phyloP scores from a whole-genome alignment of 2,113 vertebrate species.

The Alligator mississippiensis region DNA sequence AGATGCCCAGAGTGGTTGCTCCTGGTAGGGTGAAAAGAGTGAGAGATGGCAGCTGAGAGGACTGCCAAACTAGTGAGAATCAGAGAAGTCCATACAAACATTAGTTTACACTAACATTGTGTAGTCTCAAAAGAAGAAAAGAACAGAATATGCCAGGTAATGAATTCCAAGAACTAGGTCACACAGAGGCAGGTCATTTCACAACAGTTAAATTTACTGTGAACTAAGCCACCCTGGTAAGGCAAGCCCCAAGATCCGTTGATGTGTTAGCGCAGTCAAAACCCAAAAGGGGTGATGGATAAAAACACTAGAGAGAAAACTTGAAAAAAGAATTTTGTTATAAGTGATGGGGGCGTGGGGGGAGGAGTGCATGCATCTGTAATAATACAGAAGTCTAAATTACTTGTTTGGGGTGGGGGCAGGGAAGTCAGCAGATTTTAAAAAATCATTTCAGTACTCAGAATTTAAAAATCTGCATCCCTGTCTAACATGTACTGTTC shows the following conservation, averaged over 20 bases:
- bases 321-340: background rate
- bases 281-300: background rate
- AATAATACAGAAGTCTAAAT: too few relatives aligned
- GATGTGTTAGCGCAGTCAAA: background rate
- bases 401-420: too few relatives aligned
- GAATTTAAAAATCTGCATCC: background rate
- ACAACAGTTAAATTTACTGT: too few relatives aligned
- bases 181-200: background rate
- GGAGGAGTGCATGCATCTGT: too few relatives aligned
- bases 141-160: background rate
- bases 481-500: background rate
- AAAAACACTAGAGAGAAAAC: background rate
- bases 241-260: too few relatives aligned
- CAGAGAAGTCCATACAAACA: fast-evolving
- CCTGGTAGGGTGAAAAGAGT: background rate
- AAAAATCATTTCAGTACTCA: background rate
- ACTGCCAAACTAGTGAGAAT: background rate
- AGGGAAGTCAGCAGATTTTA: background rate
- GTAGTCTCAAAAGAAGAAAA: background rate
- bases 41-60: background rate
- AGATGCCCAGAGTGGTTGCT: background rate
- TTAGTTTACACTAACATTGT: background rate
- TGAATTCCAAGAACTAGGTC: background rate
- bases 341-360: fast-evolving
- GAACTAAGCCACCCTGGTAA: too few relatives aligned